Conservation (phyloP, 2,113 vertebrate species). For the Camelus dromedarius region DNA sequence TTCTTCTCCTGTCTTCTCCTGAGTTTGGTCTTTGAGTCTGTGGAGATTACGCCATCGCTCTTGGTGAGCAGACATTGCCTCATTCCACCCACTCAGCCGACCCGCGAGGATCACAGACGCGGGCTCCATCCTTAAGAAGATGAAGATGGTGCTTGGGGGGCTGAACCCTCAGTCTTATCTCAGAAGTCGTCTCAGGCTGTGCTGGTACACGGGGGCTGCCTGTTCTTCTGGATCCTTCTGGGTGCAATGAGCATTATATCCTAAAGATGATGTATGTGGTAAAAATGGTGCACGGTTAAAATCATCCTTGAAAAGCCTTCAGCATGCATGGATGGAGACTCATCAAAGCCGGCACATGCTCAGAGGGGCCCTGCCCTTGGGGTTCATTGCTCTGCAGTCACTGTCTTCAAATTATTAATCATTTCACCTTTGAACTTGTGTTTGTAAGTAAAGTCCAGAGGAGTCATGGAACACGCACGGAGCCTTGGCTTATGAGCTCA, state of each 20-base stretch:
- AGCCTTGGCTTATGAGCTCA: neutral
- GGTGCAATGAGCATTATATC: neutral
- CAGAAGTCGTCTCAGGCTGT: neutral
- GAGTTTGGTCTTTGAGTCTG: neutral
- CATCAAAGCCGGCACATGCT: neutral
- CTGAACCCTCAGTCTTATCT: neutral
- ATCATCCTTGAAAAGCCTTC: neutral
- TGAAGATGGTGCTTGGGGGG: neutral
- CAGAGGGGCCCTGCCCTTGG: too few relatives aligned
- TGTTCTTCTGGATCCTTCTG: neutral
- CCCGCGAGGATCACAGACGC: fast-evolving
- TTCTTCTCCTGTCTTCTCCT: neutral
- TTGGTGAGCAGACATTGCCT: neutral
- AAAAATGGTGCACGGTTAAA: neutral
- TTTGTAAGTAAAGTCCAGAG: neutral
- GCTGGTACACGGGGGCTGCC: too few relatives aligned
- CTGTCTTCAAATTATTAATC: neutral
- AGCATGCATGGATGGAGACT: too few relatives aligned
- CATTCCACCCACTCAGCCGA: neutral
- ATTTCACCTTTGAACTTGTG: neutral
- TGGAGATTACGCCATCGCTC: neutral
- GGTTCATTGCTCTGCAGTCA: too few relatives aligned
- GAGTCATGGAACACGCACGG: neutral
- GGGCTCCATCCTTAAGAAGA: neutral
- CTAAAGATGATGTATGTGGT: neutral